These are phyloP conservation scores for Cyprinodon variegatus DNA, from an alignment of 2,113 vertebrate species.

Conservation along the genomic window DNA sequence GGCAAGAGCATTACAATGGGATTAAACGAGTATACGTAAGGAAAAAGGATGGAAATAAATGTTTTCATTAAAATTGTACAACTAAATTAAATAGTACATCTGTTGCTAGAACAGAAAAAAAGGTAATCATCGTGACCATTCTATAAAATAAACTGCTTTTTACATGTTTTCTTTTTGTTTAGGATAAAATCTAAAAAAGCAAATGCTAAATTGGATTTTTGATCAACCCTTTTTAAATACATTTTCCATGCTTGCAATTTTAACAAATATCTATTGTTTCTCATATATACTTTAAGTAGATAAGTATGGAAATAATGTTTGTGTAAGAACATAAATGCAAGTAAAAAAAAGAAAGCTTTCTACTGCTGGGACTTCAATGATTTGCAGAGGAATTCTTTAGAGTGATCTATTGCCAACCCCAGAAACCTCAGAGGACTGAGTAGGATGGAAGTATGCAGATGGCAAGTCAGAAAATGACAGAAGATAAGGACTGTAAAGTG, in stretches of 20 bases:
- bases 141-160: too few relatives aligned
- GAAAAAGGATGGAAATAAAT: too few relatives aligned
- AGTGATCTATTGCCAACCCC: constrained; percentile 3
- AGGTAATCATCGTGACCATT: too few relatives aligned
- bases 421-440: not conserved
- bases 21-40: too few relatives aligned
- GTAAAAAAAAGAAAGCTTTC: not conserved
- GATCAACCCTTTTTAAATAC: not conserved
- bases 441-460: constrained; percentile 3
- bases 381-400: not conserved
- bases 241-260: not conserved
- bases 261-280: not conserved
- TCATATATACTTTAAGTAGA: not conserved
- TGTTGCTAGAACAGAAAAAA: too few relatives aligned
- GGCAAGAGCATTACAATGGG: too few relatives aligned
- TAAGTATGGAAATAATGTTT: not conserved
- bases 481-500: constrained; percentile 9
- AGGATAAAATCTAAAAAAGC: not conserved
- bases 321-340: not conserved
- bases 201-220: not conserved
- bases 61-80: too few relatives aligned
- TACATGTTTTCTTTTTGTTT: not conserved
- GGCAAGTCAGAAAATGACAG: constrained; percentile 8
- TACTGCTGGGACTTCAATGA: not conserved
- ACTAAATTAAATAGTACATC: too few relatives aligned